Conservation (phyloP, 1,140 invertebrate species). For the Solen grandis region DNA sequence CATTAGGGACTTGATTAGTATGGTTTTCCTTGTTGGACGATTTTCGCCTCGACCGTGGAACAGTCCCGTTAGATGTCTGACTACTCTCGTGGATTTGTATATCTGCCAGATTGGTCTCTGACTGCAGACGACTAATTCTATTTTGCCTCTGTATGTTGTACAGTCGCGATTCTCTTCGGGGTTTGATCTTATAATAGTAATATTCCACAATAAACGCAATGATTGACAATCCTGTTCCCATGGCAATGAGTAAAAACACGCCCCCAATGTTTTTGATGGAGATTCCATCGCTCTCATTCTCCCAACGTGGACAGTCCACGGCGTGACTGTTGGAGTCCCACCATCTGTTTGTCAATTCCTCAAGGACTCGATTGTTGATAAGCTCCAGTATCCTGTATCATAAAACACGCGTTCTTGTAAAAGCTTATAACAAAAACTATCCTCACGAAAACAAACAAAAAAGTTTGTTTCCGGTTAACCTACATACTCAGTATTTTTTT, state of each 20-base stretch:
- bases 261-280: constrained; percentile 98
- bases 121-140: background rate
- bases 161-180: background rate
- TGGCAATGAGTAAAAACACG: constrained; percentile 89
- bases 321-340: constrained; percentile 93
- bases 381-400: constrained; percentile 91
- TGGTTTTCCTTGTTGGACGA: constrained; percentile 8
- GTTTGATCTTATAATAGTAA: constrained; percentile 83
- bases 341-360: constrained; percentile 97
- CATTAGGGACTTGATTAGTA: background rate
- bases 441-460: too few relatives aligned
- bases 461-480: too few relatives aligned
- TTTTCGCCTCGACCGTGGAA: constrained; percentile 8
- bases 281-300: constrained; percentile 97
- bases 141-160: background rate
- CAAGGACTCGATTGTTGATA: constrained; percentile 94
- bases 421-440: background rate
- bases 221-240: constrained; percentile 83
- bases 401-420: background rate
- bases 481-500: too few relatives aligned
- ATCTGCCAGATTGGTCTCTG: too few relatives aligned
- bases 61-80: background rate
- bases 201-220: constrained; percentile 96
- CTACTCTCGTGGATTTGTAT: too few relatives aligned
- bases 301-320: constrained; percentile 91